phyloP scores from a whole-genome alignment of 2,113 vertebrate genomes.

The Gallinago undulata region DNA sequence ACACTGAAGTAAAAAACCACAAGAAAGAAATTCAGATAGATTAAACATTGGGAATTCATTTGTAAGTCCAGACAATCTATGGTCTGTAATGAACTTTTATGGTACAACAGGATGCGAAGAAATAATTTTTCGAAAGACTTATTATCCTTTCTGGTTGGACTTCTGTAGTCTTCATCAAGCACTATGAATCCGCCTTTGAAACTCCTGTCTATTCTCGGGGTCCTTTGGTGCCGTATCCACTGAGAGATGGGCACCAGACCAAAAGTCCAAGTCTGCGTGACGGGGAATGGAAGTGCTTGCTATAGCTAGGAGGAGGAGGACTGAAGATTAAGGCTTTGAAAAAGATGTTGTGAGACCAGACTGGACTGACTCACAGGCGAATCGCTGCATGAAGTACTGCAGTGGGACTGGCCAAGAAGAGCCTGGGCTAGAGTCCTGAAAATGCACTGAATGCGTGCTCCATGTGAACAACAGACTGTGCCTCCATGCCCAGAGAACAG shows the following conservation, averaged over 20 bases:
- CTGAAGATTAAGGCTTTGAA: neutral
- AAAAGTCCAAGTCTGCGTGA: neutral
- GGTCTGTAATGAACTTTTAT: slow-evolving; percentile 35
- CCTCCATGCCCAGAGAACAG: neutral
- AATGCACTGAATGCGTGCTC: accelerated
- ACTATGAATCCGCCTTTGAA: neutral
- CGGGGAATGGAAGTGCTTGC: neutral
- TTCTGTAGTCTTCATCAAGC: neutral
- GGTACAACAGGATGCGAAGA: neutral
- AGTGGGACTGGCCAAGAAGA: neutral
- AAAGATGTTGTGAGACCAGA: neutral
- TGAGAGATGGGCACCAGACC: neutral
- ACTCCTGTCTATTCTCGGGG: neutral
- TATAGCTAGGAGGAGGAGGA: neutral
- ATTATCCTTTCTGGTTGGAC: slow-evolving; percentile 13
- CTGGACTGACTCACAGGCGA: neutral
- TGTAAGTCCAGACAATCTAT: slow-evolving; percentile 64
- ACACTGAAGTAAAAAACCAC: slow-evolving; percentile 60
- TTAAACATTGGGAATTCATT: slow-evolving; percentile 71
- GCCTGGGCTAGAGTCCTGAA: neutral
- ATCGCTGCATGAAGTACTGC: neutral
- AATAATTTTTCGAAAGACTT: neutral
- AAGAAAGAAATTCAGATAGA: slow-evolving; percentile 65
- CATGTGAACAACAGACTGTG: accelerated
- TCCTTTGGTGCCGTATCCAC: neutral